Base-by-base conservation (phyloP, 1,140 invertebrate genomes). In the Dreissena polymorpha region DNA sequence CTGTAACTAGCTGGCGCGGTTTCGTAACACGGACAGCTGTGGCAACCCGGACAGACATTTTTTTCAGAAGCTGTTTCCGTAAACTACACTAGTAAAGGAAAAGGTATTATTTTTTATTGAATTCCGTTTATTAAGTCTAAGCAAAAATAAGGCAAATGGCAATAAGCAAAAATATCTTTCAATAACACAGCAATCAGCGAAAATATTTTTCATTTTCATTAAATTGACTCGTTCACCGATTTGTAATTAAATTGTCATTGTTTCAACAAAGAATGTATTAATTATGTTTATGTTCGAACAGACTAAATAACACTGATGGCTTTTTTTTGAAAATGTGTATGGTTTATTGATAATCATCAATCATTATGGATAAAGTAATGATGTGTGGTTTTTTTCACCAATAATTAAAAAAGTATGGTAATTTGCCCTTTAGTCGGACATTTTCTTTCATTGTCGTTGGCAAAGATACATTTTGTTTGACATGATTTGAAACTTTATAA, bases 41-140 rank as follows among this genome's bases (percentile, higher is more conserved):
- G 87, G 87, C 83, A 85, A 55, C 49, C 85, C 18, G 86, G 86
- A 50, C 86, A 87, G 39, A 76, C 85, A 60, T 90, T 87, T 63
- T 73, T 86, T 51, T 21, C 89, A 27, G 86, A 89, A 64, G 88
- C 89, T 64, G 89, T 88, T 18, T 86, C 84, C 72, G 87, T 90
- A 16, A 73, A 74, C 29, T 86, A 86, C 55, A 73, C 80, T n/a
- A 86, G 87, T 63, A n/a, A 55, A 27, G 79, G 60, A 25, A 69
- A 82, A 82, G 79, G 79, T 82, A 60, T 79, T 3, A n/a, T 5
- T 23, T 60, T 2, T n/a, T n/a, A n/a, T 60, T 60, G 16, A 60
- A 39, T 8, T 39, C 39, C 10, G 21, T 18, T 60, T 60, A 60
- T 60, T 60, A 60, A n/a, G 16, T 60, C 10, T 6, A 3, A 5